Conservation (phyloP, 1,140 invertebrate genomes). For the Sipha flava region DNA sequence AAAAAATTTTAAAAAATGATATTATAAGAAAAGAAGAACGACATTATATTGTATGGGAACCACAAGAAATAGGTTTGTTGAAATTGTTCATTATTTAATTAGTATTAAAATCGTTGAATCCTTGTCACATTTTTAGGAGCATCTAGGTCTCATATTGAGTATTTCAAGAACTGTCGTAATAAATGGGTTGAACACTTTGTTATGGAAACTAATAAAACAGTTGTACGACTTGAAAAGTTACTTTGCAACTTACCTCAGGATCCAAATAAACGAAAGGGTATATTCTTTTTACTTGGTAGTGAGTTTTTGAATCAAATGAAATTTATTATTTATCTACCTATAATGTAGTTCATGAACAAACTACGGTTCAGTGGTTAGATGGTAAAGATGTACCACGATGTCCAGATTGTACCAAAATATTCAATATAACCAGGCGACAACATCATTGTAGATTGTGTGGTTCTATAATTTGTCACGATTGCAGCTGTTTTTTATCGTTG, state of each 20-base stretch:
- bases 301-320: background rate
- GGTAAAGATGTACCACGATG: constrained; percentile 83
- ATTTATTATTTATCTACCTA: constrained; percentile 33
- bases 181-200: constrained; percentile 74
- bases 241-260: constrained; percentile 73
- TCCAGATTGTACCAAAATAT: constrained; percentile 79
- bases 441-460: constrained; percentile 97
- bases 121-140: constrained; percentile 48
- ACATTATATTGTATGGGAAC: background rate
- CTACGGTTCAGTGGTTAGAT: constrained; percentile 86
- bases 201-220: constrained; percentile 88
- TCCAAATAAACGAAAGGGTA: constrained; percentile 71
- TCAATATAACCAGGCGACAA: constrained; percentile 76
- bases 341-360: constrained; percentile 58
- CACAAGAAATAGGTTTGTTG: background rate
- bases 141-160: constrained; percentile 59
- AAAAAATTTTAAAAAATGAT: constrained; percentile 32
- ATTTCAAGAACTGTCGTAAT: constrained; percentile 68
- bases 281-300: constrained; percentile 39
- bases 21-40: background rate
- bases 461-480: constrained; percentile 87
- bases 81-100: constrained; percentile 15
- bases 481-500: constrained; percentile 79
- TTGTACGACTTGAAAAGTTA: constrained; percentile 88
- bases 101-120: constrained; percentile 15